phyloP scores from a whole-genome alignment of 2,113 vertebrate species.

The Clarias batrachus region DNA sequence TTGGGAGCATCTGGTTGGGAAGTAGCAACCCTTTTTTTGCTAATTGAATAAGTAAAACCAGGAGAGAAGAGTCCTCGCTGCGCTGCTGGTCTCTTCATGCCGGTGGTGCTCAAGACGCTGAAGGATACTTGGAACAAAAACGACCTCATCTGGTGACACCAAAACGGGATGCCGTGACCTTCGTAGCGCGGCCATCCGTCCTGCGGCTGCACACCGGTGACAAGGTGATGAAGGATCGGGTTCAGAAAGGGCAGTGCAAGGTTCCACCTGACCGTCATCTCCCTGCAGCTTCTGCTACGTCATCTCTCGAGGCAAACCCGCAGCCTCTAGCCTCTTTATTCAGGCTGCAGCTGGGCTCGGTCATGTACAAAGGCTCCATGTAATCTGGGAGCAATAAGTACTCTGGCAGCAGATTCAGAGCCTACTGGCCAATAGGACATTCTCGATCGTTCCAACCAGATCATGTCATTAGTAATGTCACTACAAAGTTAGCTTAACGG shows the following conservation, averaged over 20 bases:
- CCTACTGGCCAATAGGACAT: conserved; percentile 10
- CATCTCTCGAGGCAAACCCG: conserved; percentile 14
- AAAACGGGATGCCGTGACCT: conserved; percentile 33
- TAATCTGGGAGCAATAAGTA: conserved; percentile 51
- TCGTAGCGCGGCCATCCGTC: conserved; percentile 23
- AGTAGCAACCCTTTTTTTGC: conserved; percentile 27
- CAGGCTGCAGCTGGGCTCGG: conserved; percentile 51
- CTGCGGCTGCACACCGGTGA: conserved; percentile 16
- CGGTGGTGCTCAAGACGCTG: conserved; percentile 47
- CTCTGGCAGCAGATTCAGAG: conserved; percentile 18
- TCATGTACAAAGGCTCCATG: conserved; percentile 41
- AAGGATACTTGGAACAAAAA: conserved; percentile 52
- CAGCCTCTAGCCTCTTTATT: conserved; percentile 43
- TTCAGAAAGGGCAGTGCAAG: neutral
- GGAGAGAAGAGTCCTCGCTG: conserved; percentile 36
- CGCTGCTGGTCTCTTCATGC: conserved; percentile 22
- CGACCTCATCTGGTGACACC: conserved; percentile 24
- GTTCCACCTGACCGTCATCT: conserved; percentile 12
- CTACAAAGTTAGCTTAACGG: neutral
- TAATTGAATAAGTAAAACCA: conserved; percentile 58
- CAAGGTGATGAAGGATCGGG: neutral
- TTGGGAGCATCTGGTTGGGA: conserved; percentile 56
- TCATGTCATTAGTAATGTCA: conserved; percentile 31
- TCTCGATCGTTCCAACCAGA: neutral
- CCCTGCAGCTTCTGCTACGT: neutral